phyloP scores from a whole-genome alignment of 2,888 invertebrate genomes.

The Lasiommata megera region DNA sequence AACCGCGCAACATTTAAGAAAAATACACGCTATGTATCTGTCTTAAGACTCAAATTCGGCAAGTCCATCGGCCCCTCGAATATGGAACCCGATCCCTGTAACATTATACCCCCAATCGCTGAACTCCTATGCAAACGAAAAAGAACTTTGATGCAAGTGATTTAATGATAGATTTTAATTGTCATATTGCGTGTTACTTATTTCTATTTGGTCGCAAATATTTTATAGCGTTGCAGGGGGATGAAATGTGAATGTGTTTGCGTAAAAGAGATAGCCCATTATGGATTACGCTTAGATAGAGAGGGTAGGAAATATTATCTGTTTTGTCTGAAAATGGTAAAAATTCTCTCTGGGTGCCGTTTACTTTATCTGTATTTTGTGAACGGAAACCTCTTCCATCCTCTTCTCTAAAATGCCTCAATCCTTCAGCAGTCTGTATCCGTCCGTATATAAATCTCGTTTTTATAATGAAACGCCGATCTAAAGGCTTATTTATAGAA shows the following conservation, averaged over 20 bases:
- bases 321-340: conserved; percentile 15
- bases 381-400: not conserved
- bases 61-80: not conserved
- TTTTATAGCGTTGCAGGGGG: conserved; percentile 27
- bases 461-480: no score
- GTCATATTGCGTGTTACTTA: not conserved
- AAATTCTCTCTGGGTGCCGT: not conserved
- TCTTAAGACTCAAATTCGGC: not conserved
- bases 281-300: not conserved
- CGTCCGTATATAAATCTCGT: no score
- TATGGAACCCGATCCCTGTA: conserved; percentile 13
- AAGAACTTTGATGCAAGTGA: not conserved
- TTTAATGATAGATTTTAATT: conserved; percentile 13
- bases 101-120: conserved; percentile 13
- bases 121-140: not conserved
- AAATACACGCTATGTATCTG: not conserved
- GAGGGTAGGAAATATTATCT: conserved; percentile 8
- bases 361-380: conserved; percentile 6
- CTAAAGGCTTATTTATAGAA: no score
- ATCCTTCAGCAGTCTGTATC: not conserved
- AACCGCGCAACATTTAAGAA: not conserved
- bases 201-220: conserved; percentile 4
- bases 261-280: conserved; percentile 19
- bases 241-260: conserved; percentile 10
- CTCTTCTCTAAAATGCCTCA: not conserved